A percentile compares a stretch with the other conserved stretches of the same genome.
Evolutionary conservation across 2,797 vertebrate species (phyloP).

Genomic region (Morus bassanus): DNA sequence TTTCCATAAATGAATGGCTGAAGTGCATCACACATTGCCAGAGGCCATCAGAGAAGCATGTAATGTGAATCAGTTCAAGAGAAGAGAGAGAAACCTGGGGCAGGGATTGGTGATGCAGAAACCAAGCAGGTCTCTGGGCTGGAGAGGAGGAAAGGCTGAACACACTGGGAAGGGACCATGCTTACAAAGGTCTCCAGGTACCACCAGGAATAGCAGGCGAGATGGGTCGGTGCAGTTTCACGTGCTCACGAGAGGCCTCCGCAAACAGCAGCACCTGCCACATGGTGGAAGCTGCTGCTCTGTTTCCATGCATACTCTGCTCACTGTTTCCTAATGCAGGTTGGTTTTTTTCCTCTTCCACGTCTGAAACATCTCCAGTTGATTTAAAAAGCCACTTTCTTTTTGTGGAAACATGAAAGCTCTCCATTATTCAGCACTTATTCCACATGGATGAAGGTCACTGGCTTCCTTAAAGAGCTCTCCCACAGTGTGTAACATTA

Average conservation of each 20-base stretch:
- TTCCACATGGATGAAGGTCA: conserved; percentile 26
- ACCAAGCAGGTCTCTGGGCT: neutral
- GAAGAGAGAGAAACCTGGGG: neutral
- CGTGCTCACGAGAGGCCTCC: neutral
- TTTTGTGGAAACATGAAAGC: neutral
- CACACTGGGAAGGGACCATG: neutral
- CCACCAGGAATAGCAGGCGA: neutral
- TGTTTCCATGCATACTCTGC: neutral
- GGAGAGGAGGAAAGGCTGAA: neutral
- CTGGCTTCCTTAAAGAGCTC: neutral
- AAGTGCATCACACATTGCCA: neutral
- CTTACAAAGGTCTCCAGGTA: neutral
- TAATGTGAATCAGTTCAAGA: neutral
- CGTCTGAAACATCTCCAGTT: neutral
- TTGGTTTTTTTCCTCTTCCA: neutral
- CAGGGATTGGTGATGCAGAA: neutral
- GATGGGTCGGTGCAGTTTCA: neutral
- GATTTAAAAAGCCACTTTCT: conserved; percentile 15
- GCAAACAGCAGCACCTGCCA: conserved; percentile 9
- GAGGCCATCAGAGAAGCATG: neutral
- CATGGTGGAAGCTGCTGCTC: neutral
- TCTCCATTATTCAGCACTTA: conserved; percentile 37
- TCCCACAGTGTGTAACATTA: neutral
- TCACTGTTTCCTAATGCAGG: neutral
- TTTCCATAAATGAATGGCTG: neutral